Base-by-base conservation (phyloP, 2,797 vertebrate species). In the Myotis findleyi region DNA sequence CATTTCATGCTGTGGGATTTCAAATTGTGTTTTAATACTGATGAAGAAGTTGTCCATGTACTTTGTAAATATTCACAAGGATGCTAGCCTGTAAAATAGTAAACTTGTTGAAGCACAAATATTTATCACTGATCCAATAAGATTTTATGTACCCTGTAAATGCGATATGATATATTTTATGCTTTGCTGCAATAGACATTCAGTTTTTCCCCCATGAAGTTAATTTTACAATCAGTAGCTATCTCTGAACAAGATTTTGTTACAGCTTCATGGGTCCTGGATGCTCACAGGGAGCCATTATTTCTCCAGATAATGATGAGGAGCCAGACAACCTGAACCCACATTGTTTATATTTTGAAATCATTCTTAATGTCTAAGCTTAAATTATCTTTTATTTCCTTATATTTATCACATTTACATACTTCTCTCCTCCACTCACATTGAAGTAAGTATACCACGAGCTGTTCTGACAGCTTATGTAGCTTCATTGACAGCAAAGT, bases 131-230 rank as follows among this genome's bases (percentile, higher is more conserved):
- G 85, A 97, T 96, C 25, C 93, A 98, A 93, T 98, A 97, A 98
- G 92, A 96, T 97, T 98, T 98, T 98, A 97, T 98, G 96, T 97
- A 95, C 84, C 95, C 92, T 98, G 93, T 98, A 98, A 98, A 94
- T 97, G 93, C 47, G 97, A 69, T 97, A 93, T 96, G 96, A 93
- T 93, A 93, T 97, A 90, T 95, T 97, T 97, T 97, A 97, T 97
- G 90, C 57, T 96, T 97, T 95, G 57, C 53, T 96, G 57, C 47
- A 90, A 76, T 97, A 95, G 93, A 87, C 68, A 97, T 96, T 82
- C 47, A 95, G 66, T 83, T 95, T 96, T 92, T 93, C 23, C 51
- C 11, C 93, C 80, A 84, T 94, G 77, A 47, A 98, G 95, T 97
- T 97, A 97, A 97, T 97, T 98, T 98, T 91, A 95, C 77, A 87